phyloP scores from a whole-genome alignment of 2,888 invertebrate genomes.

The Tortricodes alternella region DNA sequence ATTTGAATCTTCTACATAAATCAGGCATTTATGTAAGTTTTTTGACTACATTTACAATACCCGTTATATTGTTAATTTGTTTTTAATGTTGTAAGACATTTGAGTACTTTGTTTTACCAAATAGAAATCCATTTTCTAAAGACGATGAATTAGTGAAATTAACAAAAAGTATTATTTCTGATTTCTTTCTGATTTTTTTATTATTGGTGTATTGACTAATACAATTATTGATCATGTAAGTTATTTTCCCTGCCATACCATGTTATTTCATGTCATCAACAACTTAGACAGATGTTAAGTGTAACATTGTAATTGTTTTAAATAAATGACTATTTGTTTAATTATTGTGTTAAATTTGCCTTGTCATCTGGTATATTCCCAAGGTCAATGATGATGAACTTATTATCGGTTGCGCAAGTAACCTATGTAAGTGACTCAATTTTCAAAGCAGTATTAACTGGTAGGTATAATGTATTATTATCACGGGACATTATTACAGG shows the following conservation, averaged over 20 bases:
- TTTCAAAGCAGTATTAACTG: no score
- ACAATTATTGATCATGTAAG: slow-evolving; percentile 28
- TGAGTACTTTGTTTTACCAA: slow-evolving; percentile 14
- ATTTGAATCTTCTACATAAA: slow-evolving; percentile 17
- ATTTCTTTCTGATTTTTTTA: no score
- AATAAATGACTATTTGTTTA: slow-evolving; percentile 29
- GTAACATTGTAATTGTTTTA: slow-evolving; percentile 21
- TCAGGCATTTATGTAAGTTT: slow-evolving; percentile 27
- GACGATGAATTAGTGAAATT: slow-evolving; percentile 28
- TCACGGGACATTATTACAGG: no score
- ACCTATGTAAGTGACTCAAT: no score
- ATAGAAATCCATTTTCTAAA: slow-evolving; percentile 29
- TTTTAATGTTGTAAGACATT: slow-evolving; percentile 1
- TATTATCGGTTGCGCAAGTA: neutral
- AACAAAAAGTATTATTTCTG: slow-evolving; percentile 33
- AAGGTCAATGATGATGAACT: no score
- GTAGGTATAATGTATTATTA: no score
- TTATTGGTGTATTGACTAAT: slow-evolving; percentile 6
- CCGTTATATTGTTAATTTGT: slow-evolving; percentile 1
- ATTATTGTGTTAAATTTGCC: neutral
- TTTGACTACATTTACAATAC: slow-evolving; percentile 5
- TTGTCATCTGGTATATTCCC: neutral
- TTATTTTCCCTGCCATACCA: slow-evolving; percentile 18
- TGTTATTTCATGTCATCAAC: neutral
- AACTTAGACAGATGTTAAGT: slow-evolving; percentile 24